Conservation (phyloP, 2,888 invertebrate species). For the Dasysyrphus albostriatus region DNA sequence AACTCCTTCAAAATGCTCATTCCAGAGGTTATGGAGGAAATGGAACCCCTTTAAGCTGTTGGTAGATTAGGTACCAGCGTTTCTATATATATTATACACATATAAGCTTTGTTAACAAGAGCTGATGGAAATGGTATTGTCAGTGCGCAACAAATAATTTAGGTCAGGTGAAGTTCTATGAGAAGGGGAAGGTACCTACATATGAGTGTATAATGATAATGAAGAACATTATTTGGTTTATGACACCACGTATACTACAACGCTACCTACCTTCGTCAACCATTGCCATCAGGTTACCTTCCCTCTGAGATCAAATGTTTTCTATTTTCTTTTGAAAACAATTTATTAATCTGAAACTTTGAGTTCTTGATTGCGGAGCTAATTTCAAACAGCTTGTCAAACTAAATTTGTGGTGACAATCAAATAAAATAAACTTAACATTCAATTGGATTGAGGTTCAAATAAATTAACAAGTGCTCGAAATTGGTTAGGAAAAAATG, state of each 20-base stretch:
- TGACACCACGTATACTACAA: background rate
- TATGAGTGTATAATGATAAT: conserved; percentile 6
- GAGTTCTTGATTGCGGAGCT: background rate
- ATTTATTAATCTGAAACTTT: background rate
- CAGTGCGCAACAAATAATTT: conserved; percentile 12
- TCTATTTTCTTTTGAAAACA: too few species aligned
- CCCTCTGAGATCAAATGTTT: too few species aligned
- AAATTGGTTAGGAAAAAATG: too few species aligned
- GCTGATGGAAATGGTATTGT: background rate
- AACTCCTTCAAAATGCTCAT: conserved; percentile 13
- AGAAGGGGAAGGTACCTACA: background rate
- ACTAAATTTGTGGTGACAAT: background rate
- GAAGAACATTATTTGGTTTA: background rate
- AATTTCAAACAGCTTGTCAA: background rate
- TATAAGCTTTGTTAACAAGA: conserved; percentile 9
- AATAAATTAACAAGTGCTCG: too few species aligned
- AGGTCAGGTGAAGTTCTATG: background rate
- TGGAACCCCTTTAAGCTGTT: background rate
- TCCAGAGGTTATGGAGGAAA: background rate
- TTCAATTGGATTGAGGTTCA: too few species aligned
- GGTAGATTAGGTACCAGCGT: background rate
- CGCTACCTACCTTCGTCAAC: background rate
- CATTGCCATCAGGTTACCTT: background rate
- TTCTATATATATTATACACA: background rate
- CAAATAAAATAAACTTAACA: background rate